A percentile compares a stretch with the other conserved stretches of the same genome.
phyloP scores from a whole-genome alignment of 2,113 vertebrate species.

The Aythya baeri region DNA sequence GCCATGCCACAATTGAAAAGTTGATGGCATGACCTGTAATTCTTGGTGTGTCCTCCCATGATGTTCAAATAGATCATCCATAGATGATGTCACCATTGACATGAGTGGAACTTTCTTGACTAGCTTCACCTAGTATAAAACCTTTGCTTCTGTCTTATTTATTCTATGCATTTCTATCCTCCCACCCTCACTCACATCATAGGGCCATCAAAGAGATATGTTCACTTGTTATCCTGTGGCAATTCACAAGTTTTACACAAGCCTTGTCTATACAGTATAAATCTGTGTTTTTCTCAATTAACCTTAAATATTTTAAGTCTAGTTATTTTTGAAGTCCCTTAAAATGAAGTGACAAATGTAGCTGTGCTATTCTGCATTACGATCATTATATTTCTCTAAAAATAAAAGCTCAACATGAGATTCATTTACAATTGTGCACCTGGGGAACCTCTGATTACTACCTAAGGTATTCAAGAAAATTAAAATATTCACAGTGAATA shows the following conservation, averaged over 20 bases:
- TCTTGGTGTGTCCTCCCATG: not conserved
- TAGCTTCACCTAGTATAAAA: not conserved
- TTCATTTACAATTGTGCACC: constrained; percentile 51
- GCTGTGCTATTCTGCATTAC: constrained; percentile 23
- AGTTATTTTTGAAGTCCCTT: not conserved
- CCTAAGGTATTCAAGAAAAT: not conserved
- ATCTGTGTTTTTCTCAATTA: constrained; percentile 30
- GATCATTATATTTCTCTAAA: constrained; percentile 58
- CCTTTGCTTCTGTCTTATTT: not conserved
- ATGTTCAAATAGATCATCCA: not conserved
- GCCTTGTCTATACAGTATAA: not conserved
- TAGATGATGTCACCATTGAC: not conserved
- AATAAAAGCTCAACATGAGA: constrained; percentile 42
- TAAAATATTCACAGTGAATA: not conserved
- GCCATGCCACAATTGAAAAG: not conserved
- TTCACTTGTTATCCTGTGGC: not conserved
- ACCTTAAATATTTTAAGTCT: not conserved
- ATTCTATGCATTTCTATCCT: not conserved
- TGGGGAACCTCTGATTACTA: constrained; percentile 50
- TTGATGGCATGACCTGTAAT: not conserved
- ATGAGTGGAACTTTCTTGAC: not conserved
- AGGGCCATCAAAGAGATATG: not conserved
- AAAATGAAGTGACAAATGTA: not conserved
- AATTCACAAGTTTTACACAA: not conserved
- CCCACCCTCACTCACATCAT: not conserved